A percentile compares a stretch with the other conserved stretches of the same genome.
phyloP scores from a whole-genome alignment of 2,113 vertebrate species.

The Vireo altiloquus region DNA sequence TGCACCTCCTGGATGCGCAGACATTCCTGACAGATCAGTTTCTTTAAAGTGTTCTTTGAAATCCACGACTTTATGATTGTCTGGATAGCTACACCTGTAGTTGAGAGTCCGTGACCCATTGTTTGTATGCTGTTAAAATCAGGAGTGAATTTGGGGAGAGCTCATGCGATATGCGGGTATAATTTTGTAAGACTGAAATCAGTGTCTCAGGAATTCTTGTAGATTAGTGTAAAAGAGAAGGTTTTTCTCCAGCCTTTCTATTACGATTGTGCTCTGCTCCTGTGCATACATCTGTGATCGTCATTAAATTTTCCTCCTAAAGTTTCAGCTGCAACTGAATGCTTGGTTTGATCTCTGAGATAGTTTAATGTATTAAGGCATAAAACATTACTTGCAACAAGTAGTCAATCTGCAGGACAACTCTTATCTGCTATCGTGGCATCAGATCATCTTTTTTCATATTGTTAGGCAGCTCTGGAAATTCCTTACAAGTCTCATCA shows the following conservation, averaged over 20 bases:
- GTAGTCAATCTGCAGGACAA: neutral
- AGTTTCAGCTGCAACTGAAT: neutral
- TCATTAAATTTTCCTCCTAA: neutral
- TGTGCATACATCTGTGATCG: neutral
- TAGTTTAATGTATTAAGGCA: neutral
- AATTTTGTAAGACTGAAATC: neutral
- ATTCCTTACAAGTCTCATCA: neutral
- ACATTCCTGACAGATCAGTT: neutral
- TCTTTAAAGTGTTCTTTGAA: neutral
- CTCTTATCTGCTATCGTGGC: neutral
- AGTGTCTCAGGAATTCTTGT: neutral
- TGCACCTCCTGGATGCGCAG: neutral
- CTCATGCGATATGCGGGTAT: accelerated
- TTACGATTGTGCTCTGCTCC: accelerated
- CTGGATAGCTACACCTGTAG: neutral
- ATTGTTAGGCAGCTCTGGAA: neutral
- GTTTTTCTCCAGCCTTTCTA: neutral
- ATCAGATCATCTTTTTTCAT: neutral
- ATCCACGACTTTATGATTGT: neutral
- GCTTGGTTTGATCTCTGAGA: neutral
- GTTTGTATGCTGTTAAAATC: neutral
- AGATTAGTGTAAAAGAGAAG: neutral
- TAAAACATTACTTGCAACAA: neutral
- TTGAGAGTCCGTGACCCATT: neutral
- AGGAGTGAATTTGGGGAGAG: neutral